Base-by-base conservation (phyloP, 2,888 invertebrate species). In the Tachina fera region DNA sequence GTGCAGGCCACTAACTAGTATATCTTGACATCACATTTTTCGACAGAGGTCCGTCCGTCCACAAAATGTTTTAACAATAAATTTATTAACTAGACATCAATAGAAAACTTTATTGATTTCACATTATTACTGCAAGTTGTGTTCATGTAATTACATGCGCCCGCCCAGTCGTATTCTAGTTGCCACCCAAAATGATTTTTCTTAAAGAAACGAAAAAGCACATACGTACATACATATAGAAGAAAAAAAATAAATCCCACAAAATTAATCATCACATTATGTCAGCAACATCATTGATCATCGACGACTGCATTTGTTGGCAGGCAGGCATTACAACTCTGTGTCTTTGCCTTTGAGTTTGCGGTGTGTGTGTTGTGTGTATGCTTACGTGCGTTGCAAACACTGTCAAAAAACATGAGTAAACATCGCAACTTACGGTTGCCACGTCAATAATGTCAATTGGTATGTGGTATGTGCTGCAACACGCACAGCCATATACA, bases 381-480 rank as follows among this genome's bases (percentile, higher is more conserved):
- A 56, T 31, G 45, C 60, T 5, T 45, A 31, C 31, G 19, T 47
- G 45, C 53, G n/a, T 53, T n/a, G 45, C 31, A 81, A 75, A 53
- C 60, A 68, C 72, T 83, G 83, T 67, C 86, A 86, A 79, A 86
- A 79, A 79, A 76, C 83, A 86, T 51, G 49, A 61, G 83, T 83
- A 86, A 86, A 86, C 83, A 83, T 76, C 67, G 79, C 76, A 79
- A 79, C 83, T 80, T 83, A 83, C 70, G 83, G 76, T 83, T 83
- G 86, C 80, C 86, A 86, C 83, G 83, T 86, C 86, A 76, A 86
- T 77, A 83, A 83, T 79, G 86, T 79, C 86, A 80, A 86, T 76
- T 86, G 75, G 83, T 77, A 78, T 85, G 82, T 83, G 70, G 53
- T 71, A 56, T 70, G 51, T 49, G 71, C 53, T 53, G 79, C 86